Percentiles rank a stretch among this genome's conserved stretches.
phyloP scores from a whole-genome alignment of 30 jellyfish, hydroid and myxozoan species.

The Chironex yamaguchii region DNA sequence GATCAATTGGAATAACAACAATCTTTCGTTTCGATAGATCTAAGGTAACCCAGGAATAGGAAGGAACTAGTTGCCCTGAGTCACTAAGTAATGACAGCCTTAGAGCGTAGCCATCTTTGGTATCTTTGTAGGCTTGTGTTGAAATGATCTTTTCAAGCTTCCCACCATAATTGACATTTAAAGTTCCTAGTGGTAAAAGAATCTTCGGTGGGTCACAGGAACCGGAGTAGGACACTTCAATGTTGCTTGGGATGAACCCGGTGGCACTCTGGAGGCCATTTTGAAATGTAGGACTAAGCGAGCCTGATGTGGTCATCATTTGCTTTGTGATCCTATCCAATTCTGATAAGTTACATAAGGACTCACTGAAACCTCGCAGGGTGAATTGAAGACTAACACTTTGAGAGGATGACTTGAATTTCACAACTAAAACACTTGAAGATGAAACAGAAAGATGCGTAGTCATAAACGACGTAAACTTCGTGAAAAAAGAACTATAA shows the following conservation, averaged over 20 bases:
- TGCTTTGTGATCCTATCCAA: neutral
- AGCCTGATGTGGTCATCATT: conserved; percentile 25
- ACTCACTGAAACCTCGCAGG: neutral
- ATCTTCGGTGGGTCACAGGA: conserved; percentile 67
- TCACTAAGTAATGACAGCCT: conserved; percentile 17
- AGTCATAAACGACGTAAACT: neutral
- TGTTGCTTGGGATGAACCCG: neutral
- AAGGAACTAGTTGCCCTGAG: conserved; percentile 44
- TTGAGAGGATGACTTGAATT: neutral
- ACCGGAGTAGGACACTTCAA: conserved; percentile 22
- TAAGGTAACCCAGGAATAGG: conserved; percentile 82
- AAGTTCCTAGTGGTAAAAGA: conserved; percentile 56
- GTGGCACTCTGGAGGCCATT: neutral
- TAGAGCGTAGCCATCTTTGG: conserved; percentile 37
- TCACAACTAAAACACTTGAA: neutral
- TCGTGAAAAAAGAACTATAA: neutral
- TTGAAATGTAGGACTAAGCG: neutral
- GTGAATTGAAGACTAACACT: neutral
- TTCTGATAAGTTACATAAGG: neutral
- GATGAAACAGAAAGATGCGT: neutral
- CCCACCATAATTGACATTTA: conserved; percentile 68
- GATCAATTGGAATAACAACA: conserved; percentile 69
- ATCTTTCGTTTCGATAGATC: conserved; percentile 57
- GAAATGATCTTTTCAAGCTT: conserved; percentile 64
- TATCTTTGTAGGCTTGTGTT: conserved; percentile 68